Percentiles rank a stretch among this genome's conserved stretches.
These are phyloP conservation scores for Athalia circularis DNA, from an alignment of 2,888 invertebrate genomes.

Conservation along the genomic window DNA sequence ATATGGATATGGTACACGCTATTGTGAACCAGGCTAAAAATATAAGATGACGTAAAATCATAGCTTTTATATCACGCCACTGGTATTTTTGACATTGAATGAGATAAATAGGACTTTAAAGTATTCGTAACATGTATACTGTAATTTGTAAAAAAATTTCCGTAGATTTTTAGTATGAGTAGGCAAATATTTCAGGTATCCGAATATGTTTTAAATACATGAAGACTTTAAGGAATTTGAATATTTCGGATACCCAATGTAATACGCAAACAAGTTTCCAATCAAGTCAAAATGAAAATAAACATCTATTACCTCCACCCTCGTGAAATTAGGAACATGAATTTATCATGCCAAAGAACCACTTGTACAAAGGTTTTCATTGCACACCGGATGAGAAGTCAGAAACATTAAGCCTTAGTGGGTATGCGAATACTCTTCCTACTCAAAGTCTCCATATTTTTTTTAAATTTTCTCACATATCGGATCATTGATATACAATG, in stretches of 20 bases:
- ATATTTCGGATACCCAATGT: conserved; percentile 41
- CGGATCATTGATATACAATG: conserved; percentile 22
- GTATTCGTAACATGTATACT: conserved; percentile 41
- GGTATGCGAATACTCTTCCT: conserved; percentile 44
- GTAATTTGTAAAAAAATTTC: conserved; percentile 14
- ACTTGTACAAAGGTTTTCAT: conserved; percentile 29
- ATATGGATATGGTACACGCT: no score
- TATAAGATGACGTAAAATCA: conserved; percentile 1
- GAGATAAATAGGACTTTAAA: background rate
- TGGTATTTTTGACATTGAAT: background rate
- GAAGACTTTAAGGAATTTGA: conserved; percentile 39
- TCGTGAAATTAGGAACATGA: conserved; percentile 18
- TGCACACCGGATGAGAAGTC: conserved; percentile 14
- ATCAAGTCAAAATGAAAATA: conserved; percentile 3
- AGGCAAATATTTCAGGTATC: conserved; percentile 38
- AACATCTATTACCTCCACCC: conserved; percentile 29
- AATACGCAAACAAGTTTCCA: background rate
- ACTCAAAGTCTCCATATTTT: conserved; percentile 42
- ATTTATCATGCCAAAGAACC: conserved; percentile 32
- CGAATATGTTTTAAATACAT: conserved; percentile 32
- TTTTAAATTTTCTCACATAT: conserved; percentile 18
- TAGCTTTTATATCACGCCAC: background rate
- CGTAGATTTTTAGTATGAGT: background rate
- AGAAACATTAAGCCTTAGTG: conserved; percentile 38
- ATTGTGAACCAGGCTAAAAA: no score